phyloP scores from a whole-genome alignment of 2,888 invertebrate genomes.

The Pyrrhosoma nymphula region DNA sequence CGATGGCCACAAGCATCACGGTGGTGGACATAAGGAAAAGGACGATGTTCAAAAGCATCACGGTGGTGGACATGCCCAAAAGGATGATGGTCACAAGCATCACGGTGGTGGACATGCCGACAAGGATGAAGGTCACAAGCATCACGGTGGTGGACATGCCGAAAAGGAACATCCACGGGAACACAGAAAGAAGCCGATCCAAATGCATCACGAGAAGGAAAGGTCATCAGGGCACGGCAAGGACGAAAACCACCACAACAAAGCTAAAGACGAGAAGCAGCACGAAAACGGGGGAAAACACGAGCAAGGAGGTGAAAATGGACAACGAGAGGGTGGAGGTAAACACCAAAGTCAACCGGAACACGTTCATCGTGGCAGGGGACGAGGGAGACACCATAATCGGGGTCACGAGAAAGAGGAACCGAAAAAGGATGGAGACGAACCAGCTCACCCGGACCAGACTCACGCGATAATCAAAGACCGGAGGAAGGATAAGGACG shows the following conservation, averaged over 20 bases:
- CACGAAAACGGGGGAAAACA: background rate
- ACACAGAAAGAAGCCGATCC: background rate
- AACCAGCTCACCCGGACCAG: slow-evolving; percentile 48
- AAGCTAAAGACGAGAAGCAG: background rate
- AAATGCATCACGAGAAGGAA: background rate
- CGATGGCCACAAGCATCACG: background rate
- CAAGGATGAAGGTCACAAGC: background rate
- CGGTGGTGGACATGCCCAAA: no score
- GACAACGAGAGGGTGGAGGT: background rate
- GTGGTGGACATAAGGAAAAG: background rate
- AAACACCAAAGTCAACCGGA: background rate
- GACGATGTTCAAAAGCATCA: background rate
- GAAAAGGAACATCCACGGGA: background rate
- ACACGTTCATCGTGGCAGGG: background rate
- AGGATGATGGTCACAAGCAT: background rate
- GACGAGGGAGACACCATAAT: background rate
- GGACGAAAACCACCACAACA: background rate
- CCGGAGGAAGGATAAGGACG: background rate
- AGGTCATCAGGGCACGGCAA: no score
- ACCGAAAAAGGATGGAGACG: background rate
- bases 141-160: background rate
- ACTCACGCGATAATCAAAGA: slow-evolving; percentile 38
- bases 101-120: background rate
- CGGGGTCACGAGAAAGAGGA: background rate
- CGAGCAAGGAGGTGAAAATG: background rate